Percentiles rank a stretch among this genome's conserved stretches.
Conservation (phyloP, 2,113 vertebrate species). For the Ochotona princeps region DNA sequence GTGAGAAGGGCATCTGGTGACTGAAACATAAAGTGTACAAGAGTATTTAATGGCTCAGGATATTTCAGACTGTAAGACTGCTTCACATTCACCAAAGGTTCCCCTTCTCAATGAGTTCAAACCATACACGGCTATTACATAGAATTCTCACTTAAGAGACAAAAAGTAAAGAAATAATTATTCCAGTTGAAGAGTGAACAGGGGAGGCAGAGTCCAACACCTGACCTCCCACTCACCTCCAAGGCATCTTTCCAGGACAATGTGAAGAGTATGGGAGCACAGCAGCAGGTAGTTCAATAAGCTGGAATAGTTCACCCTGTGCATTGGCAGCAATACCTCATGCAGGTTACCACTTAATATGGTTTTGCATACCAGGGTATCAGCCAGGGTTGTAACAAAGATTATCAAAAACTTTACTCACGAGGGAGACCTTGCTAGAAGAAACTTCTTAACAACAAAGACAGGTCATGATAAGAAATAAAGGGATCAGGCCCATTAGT, state of each 20-base stretch:
- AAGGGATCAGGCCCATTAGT: too few species aligned
- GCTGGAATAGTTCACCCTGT: neutral
- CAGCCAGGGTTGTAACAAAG: conserved; percentile 1
- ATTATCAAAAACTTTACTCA: conserved; percentile 47
- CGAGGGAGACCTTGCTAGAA: conserved; percentile 8
- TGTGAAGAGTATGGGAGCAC: neutral
- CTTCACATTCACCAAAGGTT: neutral
- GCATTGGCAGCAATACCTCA: neutral
- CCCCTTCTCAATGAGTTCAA: conserved; percentile 36
- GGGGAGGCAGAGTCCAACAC: neutral
- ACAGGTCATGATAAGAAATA: neutral
- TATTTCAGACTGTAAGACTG: conserved; percentile 49
- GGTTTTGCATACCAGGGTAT: conserved; percentile 21
- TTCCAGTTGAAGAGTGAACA: neutral
- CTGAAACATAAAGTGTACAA: conserved; percentile 55
- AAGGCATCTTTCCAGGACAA: neutral
- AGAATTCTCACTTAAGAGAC: conserved; percentile 39
- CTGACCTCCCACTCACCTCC: neutral
- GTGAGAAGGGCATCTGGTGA: conserved; percentile 62
- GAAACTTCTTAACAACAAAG: conserved; percentile 30
- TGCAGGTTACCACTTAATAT: neutral
- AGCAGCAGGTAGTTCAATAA: neutral
- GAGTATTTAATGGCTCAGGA: neutral
- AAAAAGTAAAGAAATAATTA: conserved; percentile 12
- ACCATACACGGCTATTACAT: neutral